Percentiles rank a stretch among this genome's conserved stretches.
Conservation (phyloP, 1,140 invertebrate species). For the Bombus huntii region DNA sequence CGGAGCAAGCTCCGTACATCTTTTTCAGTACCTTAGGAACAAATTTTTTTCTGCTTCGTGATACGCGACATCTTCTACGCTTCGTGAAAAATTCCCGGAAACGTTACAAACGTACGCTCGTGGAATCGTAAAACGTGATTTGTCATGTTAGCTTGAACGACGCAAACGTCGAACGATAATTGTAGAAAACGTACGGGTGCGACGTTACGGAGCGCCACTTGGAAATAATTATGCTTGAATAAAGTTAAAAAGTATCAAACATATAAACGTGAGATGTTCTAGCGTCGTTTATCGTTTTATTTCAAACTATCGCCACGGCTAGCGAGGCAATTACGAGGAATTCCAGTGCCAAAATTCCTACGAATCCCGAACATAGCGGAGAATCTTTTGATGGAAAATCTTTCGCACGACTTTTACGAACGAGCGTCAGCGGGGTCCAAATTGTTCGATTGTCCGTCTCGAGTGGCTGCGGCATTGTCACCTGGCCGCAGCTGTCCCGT, state of each 20-base stretch:
- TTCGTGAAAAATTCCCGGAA: background rate
- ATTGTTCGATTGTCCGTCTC: constrained; percentile 74
- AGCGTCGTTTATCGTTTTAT: background rate
- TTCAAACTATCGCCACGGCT: fast-evolving
- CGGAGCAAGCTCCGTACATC: background rate
- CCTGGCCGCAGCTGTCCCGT: constrained; percentile 65
- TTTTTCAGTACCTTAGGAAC: no score
- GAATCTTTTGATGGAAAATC: constrained; percentile 45
- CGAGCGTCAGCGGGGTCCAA: constrained; percentile 61
- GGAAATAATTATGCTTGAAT: no score
- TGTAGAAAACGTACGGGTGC: no score
- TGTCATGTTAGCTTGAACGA: no score
- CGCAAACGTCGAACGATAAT: no score
- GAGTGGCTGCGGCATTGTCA: constrained; percentile 69
- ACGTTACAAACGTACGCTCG: background rate
- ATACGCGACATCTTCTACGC: background rate
- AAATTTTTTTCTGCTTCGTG: background rate
- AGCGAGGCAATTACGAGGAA: background rate
- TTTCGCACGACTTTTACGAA: constrained; percentile 58
- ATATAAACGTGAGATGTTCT: no score
- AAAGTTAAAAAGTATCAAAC: no score
- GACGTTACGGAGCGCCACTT: no score
- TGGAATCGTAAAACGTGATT: no score
- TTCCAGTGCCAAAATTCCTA: background rate
- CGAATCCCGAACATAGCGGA: no score